These are phyloP conservation scores for Mamestra brassicae DNA, from an alignment of 2,888 invertebrate species.

Conservation along the genomic window DNA sequence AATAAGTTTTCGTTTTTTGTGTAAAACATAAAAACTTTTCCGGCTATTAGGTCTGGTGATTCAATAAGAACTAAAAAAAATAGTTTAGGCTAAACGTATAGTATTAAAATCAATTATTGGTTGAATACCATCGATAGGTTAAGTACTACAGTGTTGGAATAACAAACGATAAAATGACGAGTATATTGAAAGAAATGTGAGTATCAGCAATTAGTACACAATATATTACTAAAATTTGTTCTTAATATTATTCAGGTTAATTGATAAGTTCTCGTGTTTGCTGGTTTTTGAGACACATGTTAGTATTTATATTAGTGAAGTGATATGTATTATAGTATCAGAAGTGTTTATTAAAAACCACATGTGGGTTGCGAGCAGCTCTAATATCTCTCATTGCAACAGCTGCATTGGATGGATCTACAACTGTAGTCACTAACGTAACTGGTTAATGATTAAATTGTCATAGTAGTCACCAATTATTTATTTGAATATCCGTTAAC, in stretches of 20 bases:
- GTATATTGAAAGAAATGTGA: slow-evolving; percentile 76
- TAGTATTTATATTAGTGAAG: background rate
- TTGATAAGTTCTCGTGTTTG: background rate
- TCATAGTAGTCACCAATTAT: no score
- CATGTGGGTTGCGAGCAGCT: background rate
- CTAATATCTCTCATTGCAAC: background rate
- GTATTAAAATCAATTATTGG: background rate
- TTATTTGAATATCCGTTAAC: no score
- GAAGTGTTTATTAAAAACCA: background rate
- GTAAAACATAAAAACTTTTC: background rate
- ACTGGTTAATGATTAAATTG: no score
- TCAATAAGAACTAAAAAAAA: background rate
- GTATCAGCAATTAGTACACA: slow-evolving; percentile 31
- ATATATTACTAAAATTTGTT: background rate
- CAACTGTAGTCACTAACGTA: no score
- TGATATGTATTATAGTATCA: background rate
- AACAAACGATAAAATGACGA: slow-evolving; percentile 66
- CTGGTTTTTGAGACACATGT: slow-evolving; percentile 4
- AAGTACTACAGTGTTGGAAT: slow-evolving; percentile 18
- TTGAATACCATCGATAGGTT: slow-evolving; percentile 31
- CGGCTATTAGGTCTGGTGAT: background rate
- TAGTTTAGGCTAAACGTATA: background rate
- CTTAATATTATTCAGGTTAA: background rate
- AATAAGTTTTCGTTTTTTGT: slow-evolving; percentile 13
- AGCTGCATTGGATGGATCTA: background rate